These are phyloP conservation scores for Drosophila gaucha DNA, from an alignment of 2,888 invertebrate species.

Conservation along the genomic window DNA sequence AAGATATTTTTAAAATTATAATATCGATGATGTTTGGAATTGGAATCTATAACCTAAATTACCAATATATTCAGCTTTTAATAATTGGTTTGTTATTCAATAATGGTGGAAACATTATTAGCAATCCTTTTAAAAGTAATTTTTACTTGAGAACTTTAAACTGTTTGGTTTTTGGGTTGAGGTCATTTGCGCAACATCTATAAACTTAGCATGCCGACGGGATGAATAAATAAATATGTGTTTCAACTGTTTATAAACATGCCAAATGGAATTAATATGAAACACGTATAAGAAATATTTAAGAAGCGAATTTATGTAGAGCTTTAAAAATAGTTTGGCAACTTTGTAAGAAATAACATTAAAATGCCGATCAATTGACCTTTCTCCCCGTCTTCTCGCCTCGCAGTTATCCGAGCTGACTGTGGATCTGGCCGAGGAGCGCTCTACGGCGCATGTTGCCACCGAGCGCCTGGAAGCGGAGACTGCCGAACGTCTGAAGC, in stretches of 20 bases:
- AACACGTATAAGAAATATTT: conserved; percentile 14
- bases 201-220: conserved; percentile 38
- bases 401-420: conserved; percentile 95
- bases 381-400: not conserved
- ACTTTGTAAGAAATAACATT: not conserved
- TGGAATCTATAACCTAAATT: not conserved
- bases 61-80: not conserved
- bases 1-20: not conserved
- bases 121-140: not conserved
- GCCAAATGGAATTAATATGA: conserved; percentile 32
- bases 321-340: not conserved
- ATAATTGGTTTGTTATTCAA: not conserved
- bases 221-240: conserved; percentile 43
- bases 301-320: conserved; percentile 3
- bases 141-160: not conserved
- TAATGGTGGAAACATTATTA: not conserved
- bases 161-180: conserved; percentile 19
- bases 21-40: conserved; percentile 1
- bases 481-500: conserved; percentile 91
- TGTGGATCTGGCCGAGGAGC: conserved; percentile 96
- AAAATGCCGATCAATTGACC: conserved; percentile 6
- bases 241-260: conserved; percentile 48
- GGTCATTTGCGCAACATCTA: conserved; percentile 20
- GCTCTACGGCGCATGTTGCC: conserved; percentile 94
- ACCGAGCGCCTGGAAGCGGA: conserved; percentile 96